A percentile compares a stretch with the other conserved stretches of the same genome.
Evolutionary conservation across 2,888 invertebrate species (phyloP).

Genomic region (Ichneumoninae sp.): DNA sequence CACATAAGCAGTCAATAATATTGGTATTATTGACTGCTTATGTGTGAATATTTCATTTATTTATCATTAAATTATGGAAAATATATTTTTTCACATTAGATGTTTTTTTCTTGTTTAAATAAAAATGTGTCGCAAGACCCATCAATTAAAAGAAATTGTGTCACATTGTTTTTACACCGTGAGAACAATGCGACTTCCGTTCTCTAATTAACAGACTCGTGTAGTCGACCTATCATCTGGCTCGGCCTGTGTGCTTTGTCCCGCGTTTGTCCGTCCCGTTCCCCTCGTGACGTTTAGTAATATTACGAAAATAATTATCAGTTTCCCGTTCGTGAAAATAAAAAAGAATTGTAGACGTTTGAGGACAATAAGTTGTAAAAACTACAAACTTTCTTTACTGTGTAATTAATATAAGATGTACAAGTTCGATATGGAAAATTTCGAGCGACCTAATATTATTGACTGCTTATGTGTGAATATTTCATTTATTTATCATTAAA

Average conservation of each 20-base stretch:
- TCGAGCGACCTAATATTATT: no score
- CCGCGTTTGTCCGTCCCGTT: background rate
- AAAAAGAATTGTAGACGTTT: no score
- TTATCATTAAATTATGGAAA: background rate
- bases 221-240: background rate
- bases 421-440: no score
- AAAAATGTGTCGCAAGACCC: background rate
- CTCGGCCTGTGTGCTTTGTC: background rate
- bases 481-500: background rate
- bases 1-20: no score
- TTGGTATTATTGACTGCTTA: background rate
- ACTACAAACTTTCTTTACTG: no score
- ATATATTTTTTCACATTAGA: background rate
- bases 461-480: background rate
- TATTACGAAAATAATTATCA: constrained; percentile 54
- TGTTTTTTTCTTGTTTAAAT: background rate
- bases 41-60: background rate
- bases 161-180: background rate
- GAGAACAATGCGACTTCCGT: background rate
- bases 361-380: no score
- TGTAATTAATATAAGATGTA: no score
- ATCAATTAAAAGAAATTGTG: background rate
- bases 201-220: background rate
- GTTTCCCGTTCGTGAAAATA: constrained; percentile 15
- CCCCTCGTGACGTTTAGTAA: constrained; percentile 27